Conservation (phyloP, 1,140 invertebrate species). For the Atta texana region DNA sequence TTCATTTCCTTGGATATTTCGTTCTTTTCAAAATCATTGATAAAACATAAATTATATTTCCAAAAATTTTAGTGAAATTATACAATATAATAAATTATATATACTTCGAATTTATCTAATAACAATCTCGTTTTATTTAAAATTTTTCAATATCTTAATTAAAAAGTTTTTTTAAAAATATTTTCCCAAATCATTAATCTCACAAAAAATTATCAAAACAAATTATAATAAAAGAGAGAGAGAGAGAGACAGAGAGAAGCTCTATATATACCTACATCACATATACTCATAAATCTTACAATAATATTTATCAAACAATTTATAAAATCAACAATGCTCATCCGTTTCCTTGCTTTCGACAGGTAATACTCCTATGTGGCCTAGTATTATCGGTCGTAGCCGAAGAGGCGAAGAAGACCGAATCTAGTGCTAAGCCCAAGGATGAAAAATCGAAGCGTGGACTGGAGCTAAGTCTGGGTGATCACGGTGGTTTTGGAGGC, state of each 20-base stretch:
- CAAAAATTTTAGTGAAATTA: not conserved
- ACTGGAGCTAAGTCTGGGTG: slow-evolving; percentile 79
- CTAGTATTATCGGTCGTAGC: slow-evolving; percentile 76
- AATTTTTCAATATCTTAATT: not conserved
- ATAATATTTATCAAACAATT: not conserved
- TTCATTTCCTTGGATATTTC: not conserved
- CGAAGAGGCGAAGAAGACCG: slow-evolving; percentile 73
- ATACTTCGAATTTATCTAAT: not conserved
- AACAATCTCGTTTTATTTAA: not conserved
- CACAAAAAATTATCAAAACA: not conserved
- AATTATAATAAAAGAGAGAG: not conserved
- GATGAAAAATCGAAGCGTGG: slow-evolving; percentile 82
- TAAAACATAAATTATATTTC: not conserved
- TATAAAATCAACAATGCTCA: not conserved
- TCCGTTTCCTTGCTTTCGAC: slow-evolving; percentile 35
- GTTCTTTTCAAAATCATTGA: not conserved
- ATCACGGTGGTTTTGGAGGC: slow-evolving; percentile 74
- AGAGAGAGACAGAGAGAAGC: no score
- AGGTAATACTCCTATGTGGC: slow-evolving; percentile 80
- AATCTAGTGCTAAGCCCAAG: slow-evolving; percentile 68
- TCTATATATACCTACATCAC: not conserved
- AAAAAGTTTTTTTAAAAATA: not conserved
- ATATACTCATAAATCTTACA: not conserved
- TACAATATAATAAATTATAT: not conserved
- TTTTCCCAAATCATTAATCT: not conserved